Evolutionary conservation across 2,888 invertebrate species (phyloP).

Genomic region (Morpho deidamia): DNA sequence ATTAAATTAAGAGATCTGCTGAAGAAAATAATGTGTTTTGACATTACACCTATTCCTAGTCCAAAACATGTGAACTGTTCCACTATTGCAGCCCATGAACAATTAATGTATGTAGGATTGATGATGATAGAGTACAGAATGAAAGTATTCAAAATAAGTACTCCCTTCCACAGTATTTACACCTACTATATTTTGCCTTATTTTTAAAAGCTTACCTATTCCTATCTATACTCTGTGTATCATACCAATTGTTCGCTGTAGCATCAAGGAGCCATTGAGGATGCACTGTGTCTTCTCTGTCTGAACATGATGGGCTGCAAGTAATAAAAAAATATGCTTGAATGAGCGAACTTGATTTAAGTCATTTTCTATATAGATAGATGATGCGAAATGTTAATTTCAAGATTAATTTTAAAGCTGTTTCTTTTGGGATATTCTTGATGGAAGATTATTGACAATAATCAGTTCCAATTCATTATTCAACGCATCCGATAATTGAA

Average conservation of each 20-base stretch:
- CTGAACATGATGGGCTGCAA: conserved; percentile 61
- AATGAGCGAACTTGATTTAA: not conserved
- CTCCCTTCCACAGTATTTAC: not conserved
- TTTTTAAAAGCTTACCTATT: conserved; percentile 40
- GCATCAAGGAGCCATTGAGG: conserved; percentile 82
- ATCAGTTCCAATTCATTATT: no score
- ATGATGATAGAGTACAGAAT: not conserved
- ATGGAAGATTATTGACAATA: no score
- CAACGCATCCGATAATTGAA: no score
- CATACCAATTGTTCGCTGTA: conserved; percentile 80
- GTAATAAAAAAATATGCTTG: not conserved
- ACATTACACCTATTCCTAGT: no score
- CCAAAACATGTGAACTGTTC: no score
- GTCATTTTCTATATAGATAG: no score
- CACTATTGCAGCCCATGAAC: no score
- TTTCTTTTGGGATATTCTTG: no score
- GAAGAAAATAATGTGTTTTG: no score
- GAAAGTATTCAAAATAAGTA: not conserved
- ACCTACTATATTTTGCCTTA: not conserved
- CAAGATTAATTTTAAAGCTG: no score
- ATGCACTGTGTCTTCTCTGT: conserved; percentile 80
- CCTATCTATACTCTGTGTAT: conserved; percentile 49
- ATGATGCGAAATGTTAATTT: no score
- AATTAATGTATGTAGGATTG: not conserved
- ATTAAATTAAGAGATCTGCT: no score